These are phyloP conservation scores for Lota lota DNA, from an alignment of 2,113 vertebrate genomes.

Conservation along the genomic window DNA sequence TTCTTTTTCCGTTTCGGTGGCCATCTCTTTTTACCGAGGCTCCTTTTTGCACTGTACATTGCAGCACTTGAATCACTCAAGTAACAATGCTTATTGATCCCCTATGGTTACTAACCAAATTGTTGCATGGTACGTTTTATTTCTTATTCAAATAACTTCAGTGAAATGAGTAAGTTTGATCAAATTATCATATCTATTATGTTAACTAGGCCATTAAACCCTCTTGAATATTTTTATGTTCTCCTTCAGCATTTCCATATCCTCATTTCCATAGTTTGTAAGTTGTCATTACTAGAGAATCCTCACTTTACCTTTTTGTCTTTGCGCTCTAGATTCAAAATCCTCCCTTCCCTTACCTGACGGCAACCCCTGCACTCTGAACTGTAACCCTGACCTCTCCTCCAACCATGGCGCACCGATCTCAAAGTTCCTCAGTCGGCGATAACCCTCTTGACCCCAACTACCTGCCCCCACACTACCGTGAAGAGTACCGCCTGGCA, in stretches of 20 bases:
- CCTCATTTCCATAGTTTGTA: too few species aligned
- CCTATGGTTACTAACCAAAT: neutral
- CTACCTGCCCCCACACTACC: slow-evolving; percentile 91
- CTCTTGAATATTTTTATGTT: too few species aligned
- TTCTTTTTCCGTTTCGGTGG: too few species aligned
- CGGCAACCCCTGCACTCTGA: slow-evolving; percentile 4
- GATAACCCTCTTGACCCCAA: slow-evolving; percentile 91
- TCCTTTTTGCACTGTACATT: too few species aligned
- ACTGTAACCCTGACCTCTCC: slow-evolving; percentile 26
- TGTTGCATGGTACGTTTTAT: neutral
- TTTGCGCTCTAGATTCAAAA: slow-evolving; percentile 32
- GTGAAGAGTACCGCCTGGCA: slow-evolving; percentile 93
- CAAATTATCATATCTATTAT: too few species aligned
- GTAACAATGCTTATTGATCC: neutral
- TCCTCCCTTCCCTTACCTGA: slow-evolving; percentile 1
- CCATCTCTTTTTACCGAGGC: too few species aligned
- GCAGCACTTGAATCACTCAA: neutral
- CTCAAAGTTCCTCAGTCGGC: slow-evolving; percentile 89
- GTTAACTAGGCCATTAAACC: too few species aligned
- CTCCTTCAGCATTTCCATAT: too few species aligned
- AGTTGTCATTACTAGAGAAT: too few species aligned
- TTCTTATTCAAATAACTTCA: too few species aligned
- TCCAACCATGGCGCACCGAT: slow-evolving; percentile 89
- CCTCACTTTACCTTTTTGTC: too few species aligned
- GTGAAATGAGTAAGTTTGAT: too few species aligned